These are phyloP conservation scores for Meliscaeva auricollis DNA, from an alignment of 2,888 invertebrate genomes.

Conservation along the genomic window DNA sequence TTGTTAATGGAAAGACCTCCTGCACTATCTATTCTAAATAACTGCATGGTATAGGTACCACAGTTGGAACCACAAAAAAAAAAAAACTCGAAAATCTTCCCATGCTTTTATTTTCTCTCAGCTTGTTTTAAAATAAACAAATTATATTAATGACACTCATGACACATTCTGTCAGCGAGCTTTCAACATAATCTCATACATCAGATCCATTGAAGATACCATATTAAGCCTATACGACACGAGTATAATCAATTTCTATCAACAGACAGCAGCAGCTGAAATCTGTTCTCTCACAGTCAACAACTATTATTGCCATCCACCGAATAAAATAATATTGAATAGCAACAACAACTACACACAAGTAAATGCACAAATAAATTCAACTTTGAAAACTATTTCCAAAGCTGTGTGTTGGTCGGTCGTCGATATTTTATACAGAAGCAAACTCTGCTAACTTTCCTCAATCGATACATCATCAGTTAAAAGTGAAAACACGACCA, in stretches of 20 bases:
- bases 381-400: constrained; percentile 25
- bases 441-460: constrained; percentile 45
- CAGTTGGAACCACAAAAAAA: no score
- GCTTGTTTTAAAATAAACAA: constrained; percentile 19
- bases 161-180: constrained; percentile 61
- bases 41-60: no score
- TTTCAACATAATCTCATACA: constrained; percentile 64
- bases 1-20: no score
- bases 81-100: constrained; percentile 6
- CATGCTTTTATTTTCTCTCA: constrained; percentile 22
- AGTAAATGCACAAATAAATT: background rate
- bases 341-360: background rate
- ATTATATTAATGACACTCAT: constrained; percentile 43
- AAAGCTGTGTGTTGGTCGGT: background rate
- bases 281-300: constrained; percentile 46
- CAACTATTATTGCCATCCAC: background rate
- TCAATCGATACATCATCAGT: constrained; percentile 66
- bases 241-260: constrained; percentile 62
- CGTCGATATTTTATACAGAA: background rate
- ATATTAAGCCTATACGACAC: constrained; percentile 36
- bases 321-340: constrained; percentile 33
- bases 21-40: no score
- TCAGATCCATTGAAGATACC: constrained; percentile 54
- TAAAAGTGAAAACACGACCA: constrained; percentile 72
- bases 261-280: constrained; percentile 42